Evolutionary conservation across 2,888 invertebrate genomes (phyloP), one percentile per base, ranked within the genome.

Genomic region (Physocephala rufipes): DNA sequence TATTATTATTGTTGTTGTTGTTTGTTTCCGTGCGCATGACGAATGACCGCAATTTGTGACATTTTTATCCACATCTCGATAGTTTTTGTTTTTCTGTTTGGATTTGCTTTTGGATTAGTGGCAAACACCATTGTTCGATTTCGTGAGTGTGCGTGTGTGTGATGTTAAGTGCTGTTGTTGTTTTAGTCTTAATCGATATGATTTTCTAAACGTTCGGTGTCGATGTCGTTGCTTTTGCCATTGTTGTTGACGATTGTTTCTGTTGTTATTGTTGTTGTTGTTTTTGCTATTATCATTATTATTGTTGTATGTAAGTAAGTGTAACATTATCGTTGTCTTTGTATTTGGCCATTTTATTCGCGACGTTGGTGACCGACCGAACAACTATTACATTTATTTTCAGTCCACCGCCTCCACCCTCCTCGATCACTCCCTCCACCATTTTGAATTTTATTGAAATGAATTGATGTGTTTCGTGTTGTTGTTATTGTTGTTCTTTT

Each of bases 41-140:
- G 82, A 84, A 84, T 83, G 82, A 82, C 84, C 84, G 84, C 81
- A 82, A 82, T 83, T 81, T 81, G 79, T 80, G 81, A 81, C 82
- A 82, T 81, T 83, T 82, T 80, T 62, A 47, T 47, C 19, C 47
- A 15, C 19, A 45, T 43, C 43, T 43, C 43, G 2, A 24, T 36
- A n/a, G n/a, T n/a, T n/a, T n/a, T n/a, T n/a, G n/a, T n/a, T n/a
- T n/a, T 78, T 78, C 76, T 74, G 66, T 73, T 19, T 71, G 47
- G 53, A 58, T 51, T 61, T 73, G 69, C 36, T 4, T 9, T 36
- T 9, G 36, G 4, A 36, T 4, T 36, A 7, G 36, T 36, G 4
- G 36, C 9, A 36, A 9, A 4, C 36, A 9, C 9, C 36, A 36
- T 7, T 7, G 36, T 9, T 36, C 36, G 36, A 36, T 36, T 36